Percentiles rank a stretch among this genome's conserved stretches.
phyloP scores from a whole-genome alignment of 92 coral and sea anemone genomes.

The Parazoanthus darwini region DNA sequence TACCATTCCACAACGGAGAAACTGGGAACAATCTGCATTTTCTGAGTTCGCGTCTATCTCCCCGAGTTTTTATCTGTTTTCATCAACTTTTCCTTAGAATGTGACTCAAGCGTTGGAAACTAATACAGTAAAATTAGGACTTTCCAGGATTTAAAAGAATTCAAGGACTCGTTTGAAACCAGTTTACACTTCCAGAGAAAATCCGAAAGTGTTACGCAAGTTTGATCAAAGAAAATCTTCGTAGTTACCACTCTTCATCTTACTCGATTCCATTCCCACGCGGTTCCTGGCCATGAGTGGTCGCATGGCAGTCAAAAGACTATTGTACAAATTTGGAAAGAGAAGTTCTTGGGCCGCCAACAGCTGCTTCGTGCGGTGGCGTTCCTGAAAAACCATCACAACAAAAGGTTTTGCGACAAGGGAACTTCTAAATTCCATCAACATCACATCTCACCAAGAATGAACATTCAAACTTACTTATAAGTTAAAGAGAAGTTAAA shows the following conservation, averaged over 20 bases:
- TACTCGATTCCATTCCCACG: constrained; percentile 88
- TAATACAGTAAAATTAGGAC: background rate
- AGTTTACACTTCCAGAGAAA: too few species aligned
- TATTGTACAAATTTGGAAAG: constrained; percentile 89
- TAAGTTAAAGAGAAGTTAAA: too few species aligned
- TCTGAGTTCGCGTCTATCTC: too few species aligned
- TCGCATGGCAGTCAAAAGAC: constrained; percentile 93
- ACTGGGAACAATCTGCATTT: too few species aligned
- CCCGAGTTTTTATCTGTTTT: too few species aligned
- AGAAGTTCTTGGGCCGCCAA: constrained; percentile 97
- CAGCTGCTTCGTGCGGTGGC: constrained; percentile 96
- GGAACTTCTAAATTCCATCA: too few species aligned
- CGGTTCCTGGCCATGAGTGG: constrained; percentile 97
- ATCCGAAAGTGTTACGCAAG: background rate
- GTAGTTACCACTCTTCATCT: constrained; percentile 72
- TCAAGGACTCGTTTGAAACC: background rate
- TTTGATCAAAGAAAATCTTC: constrained; percentile 64
- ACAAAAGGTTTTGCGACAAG: background rate
- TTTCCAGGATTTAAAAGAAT: background rate
- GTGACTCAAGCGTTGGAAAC: too few species aligned
- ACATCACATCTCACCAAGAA: too few species aligned
- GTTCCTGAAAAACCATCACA: constrained; percentile 64
- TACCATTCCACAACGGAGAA: too few species aligned
- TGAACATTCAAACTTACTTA: too few species aligned
- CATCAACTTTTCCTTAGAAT: too few species aligned